Conservation (phyloP, 2,888 invertebrate genomes). For the Trichopria drosophilae region DNA sequence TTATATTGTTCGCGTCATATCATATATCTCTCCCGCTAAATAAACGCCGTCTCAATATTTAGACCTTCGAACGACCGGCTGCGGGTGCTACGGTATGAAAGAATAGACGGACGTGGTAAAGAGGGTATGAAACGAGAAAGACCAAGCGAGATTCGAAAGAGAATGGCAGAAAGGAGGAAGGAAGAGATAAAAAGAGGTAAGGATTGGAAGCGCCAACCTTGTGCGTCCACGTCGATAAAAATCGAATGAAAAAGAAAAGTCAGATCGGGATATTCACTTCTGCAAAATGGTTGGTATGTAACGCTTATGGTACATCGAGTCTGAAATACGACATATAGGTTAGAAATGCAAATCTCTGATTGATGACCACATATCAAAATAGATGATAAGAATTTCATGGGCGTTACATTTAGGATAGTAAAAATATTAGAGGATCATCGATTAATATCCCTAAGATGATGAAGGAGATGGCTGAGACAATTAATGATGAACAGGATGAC, state of each 20-base stretch:
- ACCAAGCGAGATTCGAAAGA: not conserved
- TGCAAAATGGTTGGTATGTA: too few species aligned
- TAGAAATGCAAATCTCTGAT: too few species aligned
- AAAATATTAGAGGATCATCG: too few species aligned
- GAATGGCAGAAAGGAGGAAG: constrained; percentile 19
- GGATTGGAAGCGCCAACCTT: constrained; percentile 37
- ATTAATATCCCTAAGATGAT: too few species aligned
- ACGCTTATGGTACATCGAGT: too few species aligned
- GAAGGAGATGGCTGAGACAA: too few species aligned
- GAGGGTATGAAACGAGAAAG: not conserved
- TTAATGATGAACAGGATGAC: too few species aligned
- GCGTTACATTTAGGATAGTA: too few species aligned
- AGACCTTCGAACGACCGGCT: constrained; percentile 45
- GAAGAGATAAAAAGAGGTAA: constrained; percentile 19
- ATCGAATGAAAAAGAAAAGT: constrained; percentile 29
- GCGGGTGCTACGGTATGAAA: constrained; percentile 26
- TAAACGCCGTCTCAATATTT: constrained; percentile 59
- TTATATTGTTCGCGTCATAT: constrained; percentile 60
- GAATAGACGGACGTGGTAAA: constrained; percentile 28
- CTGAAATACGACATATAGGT: too few species aligned
- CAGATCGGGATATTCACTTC: constrained; percentile 11
- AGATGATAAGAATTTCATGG: too few species aligned
- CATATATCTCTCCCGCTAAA: constrained; percentile 58
- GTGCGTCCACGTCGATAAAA: constrained; percentile 40
- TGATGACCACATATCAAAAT: too few species aligned